A percentile compares a stretch with the other conserved stretches of the same genome.
phyloP scores from a whole-genome alignment of 1,140 invertebrate genomes.

The Sesamia nonagrioides region DNA sequence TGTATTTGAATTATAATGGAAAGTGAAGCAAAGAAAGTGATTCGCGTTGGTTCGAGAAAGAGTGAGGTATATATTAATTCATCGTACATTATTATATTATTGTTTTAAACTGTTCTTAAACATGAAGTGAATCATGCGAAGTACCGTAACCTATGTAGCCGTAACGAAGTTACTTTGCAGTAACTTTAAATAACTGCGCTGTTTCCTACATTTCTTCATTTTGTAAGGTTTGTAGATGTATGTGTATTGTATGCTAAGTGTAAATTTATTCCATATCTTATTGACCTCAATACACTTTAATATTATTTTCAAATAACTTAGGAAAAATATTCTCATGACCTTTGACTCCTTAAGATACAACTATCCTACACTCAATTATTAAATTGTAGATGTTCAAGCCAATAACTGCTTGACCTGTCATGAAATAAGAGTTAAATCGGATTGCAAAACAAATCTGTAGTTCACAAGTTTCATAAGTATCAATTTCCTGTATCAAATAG shows the following conservation, averaged over 20 bases:
- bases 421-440: neutral
- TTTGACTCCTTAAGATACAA: neutral
- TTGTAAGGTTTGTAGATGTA: too few relatives aligned
- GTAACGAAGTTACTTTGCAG: too few relatives aligned
- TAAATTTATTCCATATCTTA: too few relatives aligned
- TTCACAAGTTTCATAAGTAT: neutral
- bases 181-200: too few relatives aligned
- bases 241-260: too few relatives aligned
- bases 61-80: conserved; percentile 74
- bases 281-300: neutral
- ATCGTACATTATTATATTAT: neutral
- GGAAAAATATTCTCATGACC: too few relatives aligned
- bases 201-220: too few relatives aligned
- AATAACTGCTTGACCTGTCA: neutral
- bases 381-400: neutral
- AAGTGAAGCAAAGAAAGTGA: conserved; percentile 69
- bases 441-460: neutral
- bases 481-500: neutral
- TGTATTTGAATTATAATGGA: conserved; percentile 66
- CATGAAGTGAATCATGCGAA: neutral
- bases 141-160: too few relatives aligned
- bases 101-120: neutral
- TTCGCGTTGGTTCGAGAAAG: conserved; percentile 83
- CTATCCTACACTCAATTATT: neutral
- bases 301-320: too few relatives aligned